These are phyloP conservation scores for Bolinopsis microptera DNA, from an alignment of 37 sponge, comb jelly and placozoan genomes.

Conservation along the genomic window DNA sequence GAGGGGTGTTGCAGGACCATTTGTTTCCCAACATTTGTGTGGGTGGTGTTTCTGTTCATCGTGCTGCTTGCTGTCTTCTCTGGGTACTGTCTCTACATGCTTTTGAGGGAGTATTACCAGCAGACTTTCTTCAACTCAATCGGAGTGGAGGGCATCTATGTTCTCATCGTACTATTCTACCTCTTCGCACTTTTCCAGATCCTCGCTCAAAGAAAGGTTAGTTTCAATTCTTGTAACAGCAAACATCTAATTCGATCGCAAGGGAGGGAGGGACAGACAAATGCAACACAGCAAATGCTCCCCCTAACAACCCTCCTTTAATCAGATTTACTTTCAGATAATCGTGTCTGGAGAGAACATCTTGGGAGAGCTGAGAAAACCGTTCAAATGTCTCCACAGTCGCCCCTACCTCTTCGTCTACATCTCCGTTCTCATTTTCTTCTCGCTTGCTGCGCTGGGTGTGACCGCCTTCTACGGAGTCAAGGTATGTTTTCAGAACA, in stretches of 20 bases:
- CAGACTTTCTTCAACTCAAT: constrained; percentile 16
- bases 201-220: constrained; percentile 45
- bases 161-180: constrained; percentile 39
- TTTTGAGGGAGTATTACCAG: background rate
- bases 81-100: constrained; percentile 40
- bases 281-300: too few species aligned
- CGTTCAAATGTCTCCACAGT: constrained; percentile 54
- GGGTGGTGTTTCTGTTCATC: constrained; percentile 45
- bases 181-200: constrained; percentile 63
- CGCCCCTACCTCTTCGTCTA: constrained; percentile 47
- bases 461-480: constrained; percentile 22
- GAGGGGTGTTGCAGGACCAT: constrained; percentile 43
- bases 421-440: constrained; percentile 33
- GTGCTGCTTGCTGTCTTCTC: constrained; percentile 20
- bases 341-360: constrained; percentile 47
- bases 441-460: constrained; percentile 1
- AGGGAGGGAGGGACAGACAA: too few species aligned
- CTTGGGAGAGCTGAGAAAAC: constrained; percentile 45
- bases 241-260: too few species aligned
- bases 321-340: background rate
- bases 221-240: background rate
- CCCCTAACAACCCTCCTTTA: too few species aligned
- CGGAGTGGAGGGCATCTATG: constrained; percentile 38
- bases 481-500: background rate
- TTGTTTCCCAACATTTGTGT: constrained; percentile 46